Evolutionary conservation across 2,113 vertebrate species (phyloP), one percentile per base, ranked within the genome.

Genomic region (Rhegmatorhina hoffmannsi): DNA sequence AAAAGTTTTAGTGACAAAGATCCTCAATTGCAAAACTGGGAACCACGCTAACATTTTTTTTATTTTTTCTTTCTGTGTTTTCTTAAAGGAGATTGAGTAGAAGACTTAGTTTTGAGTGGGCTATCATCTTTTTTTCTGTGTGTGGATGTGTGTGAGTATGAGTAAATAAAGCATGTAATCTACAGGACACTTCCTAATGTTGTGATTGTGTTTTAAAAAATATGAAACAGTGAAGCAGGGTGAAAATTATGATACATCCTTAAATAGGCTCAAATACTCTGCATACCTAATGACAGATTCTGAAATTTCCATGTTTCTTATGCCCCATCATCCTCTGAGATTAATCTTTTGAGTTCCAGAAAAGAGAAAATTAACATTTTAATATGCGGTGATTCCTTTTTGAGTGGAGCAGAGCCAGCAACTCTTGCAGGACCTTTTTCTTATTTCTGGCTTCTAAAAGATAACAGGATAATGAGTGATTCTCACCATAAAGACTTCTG

Each of bases 1-100:
- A 91, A 95, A 94, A 95, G 43, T 94, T 96, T 92, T 87, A 52
- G 60, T 91, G 84, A 73, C 62, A 85, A 50, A 72, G 40, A 93
- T 38, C 63, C 31, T 81, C 64, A 64, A 10, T 40, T 75, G 47
- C 55, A 84, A 74, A 78, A 63, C 55, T 83, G 33, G 47, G 44
- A 91, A 70, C 43, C 25, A 58, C 36, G 38, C 25, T 63, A 64
- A 33, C 21, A 8, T 8, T 87, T 80, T n/a, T 62, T 62, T 44
- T n/a, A 31, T 55, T 92, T 31, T 79, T 85, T 33, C 63, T 90
- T 87, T 74, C 21, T 63, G 3, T 64, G 56, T 46, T 53, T 94
- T 72, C 38, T 20, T 85, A 70, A 90, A 90, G 47, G 38, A 49
- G 18, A n/a, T 19, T 52, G 34, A 62, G 47, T n/a, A 85, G 50